A percentile compares a stretch with the other conserved stretches of the same genome.
These are phyloP conservation scores for Paracanthobrama guichenoti DNA, from an alignment of 2,113 vertebrate species.

Conservation along the genomic window DNA sequence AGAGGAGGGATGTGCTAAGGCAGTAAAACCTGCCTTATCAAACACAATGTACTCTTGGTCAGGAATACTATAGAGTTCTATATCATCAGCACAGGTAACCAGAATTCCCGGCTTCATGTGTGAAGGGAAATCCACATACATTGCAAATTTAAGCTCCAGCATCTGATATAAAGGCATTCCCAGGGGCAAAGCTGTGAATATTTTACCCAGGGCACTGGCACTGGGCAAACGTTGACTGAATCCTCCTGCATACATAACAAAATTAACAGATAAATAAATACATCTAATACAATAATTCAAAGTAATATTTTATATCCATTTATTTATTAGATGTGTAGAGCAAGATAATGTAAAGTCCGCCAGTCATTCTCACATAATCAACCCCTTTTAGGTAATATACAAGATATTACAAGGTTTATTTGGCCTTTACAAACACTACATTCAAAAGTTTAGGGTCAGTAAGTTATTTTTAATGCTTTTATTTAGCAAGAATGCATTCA, in stretches of 20 bases:
- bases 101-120: slow-evolving; percentile 88
- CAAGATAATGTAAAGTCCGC: too few species aligned
- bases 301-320: too few species aligned
- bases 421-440: not conserved
- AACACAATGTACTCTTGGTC: slow-evolving; percentile 71
- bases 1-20: slow-evolving; percentile 88
- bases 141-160: slow-evolving; percentile 92
- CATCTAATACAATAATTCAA: too few species aligned
- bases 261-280: not conserved
- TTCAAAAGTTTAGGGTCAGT: not conserved
- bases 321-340: too few species aligned
- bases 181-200: slow-evolving; percentile 87
- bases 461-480: not conserved
- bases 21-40: slow-evolving; percentile 85
- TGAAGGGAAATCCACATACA: slow-evolving; percentile 89
- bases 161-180: slow-evolving; percentile 88
- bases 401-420: not conserved
- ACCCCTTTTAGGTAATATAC: not conserved
- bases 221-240: slow-evolving; percentile 91
- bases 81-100: slow-evolving; percentile 88
- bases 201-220: slow-evolving; percentile 91
- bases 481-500: not conserved
- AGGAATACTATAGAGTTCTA: slow-evolving; percentile 85
- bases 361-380: not conserved
- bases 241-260: slow-evolving; percentile 76